Evolutionary conservation across 2,797 vertebrate genomes (phyloP).

Genomic region (Sebastes aleutianus): DNA sequence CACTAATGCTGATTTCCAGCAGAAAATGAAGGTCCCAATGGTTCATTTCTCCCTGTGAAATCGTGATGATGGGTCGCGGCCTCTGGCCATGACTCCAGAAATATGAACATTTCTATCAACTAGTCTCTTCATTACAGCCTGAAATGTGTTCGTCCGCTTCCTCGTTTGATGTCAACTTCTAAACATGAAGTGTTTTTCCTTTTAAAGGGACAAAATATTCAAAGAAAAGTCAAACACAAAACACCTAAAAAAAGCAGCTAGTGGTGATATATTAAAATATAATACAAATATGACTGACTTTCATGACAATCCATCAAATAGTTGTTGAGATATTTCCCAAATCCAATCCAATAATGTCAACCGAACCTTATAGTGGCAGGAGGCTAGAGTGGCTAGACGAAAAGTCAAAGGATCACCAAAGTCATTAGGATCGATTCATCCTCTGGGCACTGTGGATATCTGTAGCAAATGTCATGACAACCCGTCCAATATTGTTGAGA

Average conservation of each 20-base stretch:
- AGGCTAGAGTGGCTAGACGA: not conserved
- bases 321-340: not conserved
- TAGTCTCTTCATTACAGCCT: not conserved
- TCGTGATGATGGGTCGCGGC: constrained; percentile 11
- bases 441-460: too few relatives aligned
- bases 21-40: constrained; percentile 12
- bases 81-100: constrained; percentile 11
- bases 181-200: not conserved
- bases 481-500: not conserved
- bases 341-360: not conserved
- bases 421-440: too few relatives aligned
- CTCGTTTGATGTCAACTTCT: not conserved
- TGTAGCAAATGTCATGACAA: too few relatives aligned
- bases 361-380: not conserved
- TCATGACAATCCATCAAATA: not conserved
- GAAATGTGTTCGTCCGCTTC: not conserved
- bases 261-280: not conserved
- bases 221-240: not conserved
- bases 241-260: not conserved
- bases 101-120: constrained; percentile 14
- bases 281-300: too few relatives aligned
- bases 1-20: constrained; percentile 21
- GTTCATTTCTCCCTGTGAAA: constrained; percentile 26
- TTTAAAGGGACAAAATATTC: not conserved
- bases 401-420: not conserved